Evolutionary conservation across 2,888 invertebrate species (phyloP).

Genomic region (Lepidochitona cinerea): DNA sequence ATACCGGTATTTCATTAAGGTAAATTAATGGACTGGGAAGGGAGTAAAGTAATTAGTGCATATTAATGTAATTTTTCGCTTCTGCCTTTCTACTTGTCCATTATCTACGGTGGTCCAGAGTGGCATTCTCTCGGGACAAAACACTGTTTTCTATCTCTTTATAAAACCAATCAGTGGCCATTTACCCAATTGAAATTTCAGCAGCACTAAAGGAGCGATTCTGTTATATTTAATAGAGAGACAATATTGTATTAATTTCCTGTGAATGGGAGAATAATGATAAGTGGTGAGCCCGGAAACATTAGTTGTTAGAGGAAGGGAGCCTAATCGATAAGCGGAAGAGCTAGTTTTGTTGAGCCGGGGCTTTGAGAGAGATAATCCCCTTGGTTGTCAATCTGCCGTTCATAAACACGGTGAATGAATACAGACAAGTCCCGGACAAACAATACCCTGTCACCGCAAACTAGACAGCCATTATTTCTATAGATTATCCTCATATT

Average conservation of each 20-base stretch:
- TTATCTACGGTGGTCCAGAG: background rate
- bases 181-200: background rate
- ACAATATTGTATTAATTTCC: conserved; percentile 7
- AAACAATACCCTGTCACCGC: no score
- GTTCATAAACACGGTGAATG: no score
- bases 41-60: conserved; percentile 1
- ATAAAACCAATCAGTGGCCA: background rate
- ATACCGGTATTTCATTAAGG: conserved; percentile 4
- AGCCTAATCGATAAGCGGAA: background rate
- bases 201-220: background rate
- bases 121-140: background rate
- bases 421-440: no score
- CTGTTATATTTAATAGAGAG: background rate
- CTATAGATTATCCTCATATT: no score
- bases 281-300: background rate
- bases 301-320: background rate
- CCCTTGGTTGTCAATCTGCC: no score
- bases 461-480: no score
- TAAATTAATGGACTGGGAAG: background rate
- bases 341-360: no score
- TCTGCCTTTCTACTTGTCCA: background rate
- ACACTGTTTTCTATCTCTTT: background rate
- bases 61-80: conserved; percentile 2
- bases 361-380: no score
- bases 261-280: background rate